Base-by-base conservation (phyloP, 2,888 invertebrate species). In the Limnephilus rhombicus region DNA sequence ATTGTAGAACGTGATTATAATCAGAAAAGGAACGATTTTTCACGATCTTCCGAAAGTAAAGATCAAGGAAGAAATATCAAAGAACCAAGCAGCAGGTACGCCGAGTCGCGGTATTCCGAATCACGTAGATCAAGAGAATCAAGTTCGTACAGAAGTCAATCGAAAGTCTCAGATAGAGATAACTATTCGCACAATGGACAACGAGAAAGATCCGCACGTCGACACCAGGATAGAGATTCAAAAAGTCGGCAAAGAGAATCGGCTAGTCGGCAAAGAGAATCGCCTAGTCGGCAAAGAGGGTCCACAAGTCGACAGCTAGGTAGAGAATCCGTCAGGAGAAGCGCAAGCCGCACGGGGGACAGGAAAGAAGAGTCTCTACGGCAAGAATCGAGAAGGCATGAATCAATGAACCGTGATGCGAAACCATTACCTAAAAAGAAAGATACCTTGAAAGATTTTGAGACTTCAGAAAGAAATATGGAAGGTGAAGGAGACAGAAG, bases 111-210 rank as follows among this genome's bases (percentile, higher is more conserved):
- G 12, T 80, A 89, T 24, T 80, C 88, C 3, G 31, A 80, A 37
- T 37, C 80, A 31, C 34, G 80, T 80, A 80, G 80, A 89, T 45
- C 86, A 0, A 86, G 45, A n/a, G 86, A 41, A 45, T 86, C 86
- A 45, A 86, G 86, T n/a, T 86, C 37, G 0, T 86, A 37, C n/a
- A 86, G 29, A 85, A 85, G 85, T 45, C 85, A 37, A 11, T n/a
- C 31, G 1, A 34, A 45, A n/a, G 41, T 41, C 31, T 85, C 85
- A 13, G 45, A 45, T 45, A 37, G 15, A 86, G 86, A 86, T 45
- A 86, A 45, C 29, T 45, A 45, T 86, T 86, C 86, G 5, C 49
- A 86, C 41, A 86, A 29, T 86, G 24, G 49, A 45, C 85, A 41
- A 29, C 45, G 24, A n/a, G 85, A 86, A 3, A 86, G 86, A 13